Evolutionary conservation across 2,797 vertebrate species (phyloP), one percentile per base, ranked within the genome.

Genomic region (Etheostoma nigrum): DNA sequence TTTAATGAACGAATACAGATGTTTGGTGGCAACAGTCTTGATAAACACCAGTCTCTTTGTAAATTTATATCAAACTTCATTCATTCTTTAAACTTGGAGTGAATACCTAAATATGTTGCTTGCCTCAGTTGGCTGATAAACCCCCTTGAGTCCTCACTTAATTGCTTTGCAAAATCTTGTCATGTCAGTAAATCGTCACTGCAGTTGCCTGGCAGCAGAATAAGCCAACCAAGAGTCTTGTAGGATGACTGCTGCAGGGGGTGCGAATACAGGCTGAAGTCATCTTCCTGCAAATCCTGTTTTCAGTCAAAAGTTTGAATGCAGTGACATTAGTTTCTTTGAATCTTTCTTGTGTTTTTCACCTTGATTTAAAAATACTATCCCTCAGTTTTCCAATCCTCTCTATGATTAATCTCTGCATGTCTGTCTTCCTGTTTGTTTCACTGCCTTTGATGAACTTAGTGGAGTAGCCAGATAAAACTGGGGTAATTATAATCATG

Each of bases 161-260:
- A 92, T 88, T 82, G 82, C 83, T 88, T 87, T 86, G 79, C 83
- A 69, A 86, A 87, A 83, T 71, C 44, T 36, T 79, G 79, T 79
- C 86, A 83, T 5, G 27, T 83, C 76, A 82, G 81, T 79, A 75
- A 74, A 86, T 84, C 82, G 67, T 79, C 82, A 68, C 25, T 67
- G 78, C 77, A 79, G 89, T 91, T 89, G 89, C 92, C 84, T 90
- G 91, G 87, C 88, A 93, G 77, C 84, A 81, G 77, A 89, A 63
- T 66, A 21, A 36, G 81, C 72, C 62, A 84, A 51, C 15, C 76
- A 15, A 53, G 60, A 78, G 78, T 78, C 83, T 85, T 66, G 11
- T 57, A 67, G 71, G 76, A 85, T 53, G 69, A 72, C 83, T 78
- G 85, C 81, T 57, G 59, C 63, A 72, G 49, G 67, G 78, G 36